Evolutionary conservation across 2,113 vertebrate genomes (phyloP).

Genomic region (Glaucidium brasilianum): DNA sequence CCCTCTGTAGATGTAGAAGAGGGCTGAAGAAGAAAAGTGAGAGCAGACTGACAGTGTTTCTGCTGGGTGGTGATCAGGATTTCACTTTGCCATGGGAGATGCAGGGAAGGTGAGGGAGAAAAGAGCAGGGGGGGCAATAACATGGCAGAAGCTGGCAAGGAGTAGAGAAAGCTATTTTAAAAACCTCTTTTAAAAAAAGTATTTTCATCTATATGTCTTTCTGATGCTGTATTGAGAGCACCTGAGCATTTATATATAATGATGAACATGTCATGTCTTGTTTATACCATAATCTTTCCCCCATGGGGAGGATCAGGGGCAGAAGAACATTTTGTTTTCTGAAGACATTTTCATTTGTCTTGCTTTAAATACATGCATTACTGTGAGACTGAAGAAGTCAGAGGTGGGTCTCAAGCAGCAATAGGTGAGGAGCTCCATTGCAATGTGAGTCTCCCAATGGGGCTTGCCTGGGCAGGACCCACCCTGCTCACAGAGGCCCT

Average conservation of each 20-base stretch:
- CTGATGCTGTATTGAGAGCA: neutral
- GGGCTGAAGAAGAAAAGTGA: neutral
- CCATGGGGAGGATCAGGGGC: neutral
- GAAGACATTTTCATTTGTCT: neutral
- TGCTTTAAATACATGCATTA: neutral
- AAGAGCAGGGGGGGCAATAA: neutral
- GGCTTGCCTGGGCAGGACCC: neutral
- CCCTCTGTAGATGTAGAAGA: neutral
- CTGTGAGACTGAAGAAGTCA: neutral
- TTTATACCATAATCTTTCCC: neutral
- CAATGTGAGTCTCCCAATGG: fast-evolving
- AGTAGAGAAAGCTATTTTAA: neutral
- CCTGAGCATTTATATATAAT: neutral
- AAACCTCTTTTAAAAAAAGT: no score
- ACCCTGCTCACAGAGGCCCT: neutral
- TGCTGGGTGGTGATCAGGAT: neutral
- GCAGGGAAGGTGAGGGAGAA: neutral
- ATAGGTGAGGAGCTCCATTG: neutral
- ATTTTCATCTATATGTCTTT: neutral
- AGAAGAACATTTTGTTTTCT: neutral
- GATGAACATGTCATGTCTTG: neutral
- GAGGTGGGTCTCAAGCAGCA: neutral
- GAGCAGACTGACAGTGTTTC: neutral
- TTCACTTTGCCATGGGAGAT: neutral
- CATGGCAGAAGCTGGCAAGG: neutral